phyloP scores from a whole-genome alignment of 2,888 invertebrate species.

The Pogonocherus hispidulus region DNA sequence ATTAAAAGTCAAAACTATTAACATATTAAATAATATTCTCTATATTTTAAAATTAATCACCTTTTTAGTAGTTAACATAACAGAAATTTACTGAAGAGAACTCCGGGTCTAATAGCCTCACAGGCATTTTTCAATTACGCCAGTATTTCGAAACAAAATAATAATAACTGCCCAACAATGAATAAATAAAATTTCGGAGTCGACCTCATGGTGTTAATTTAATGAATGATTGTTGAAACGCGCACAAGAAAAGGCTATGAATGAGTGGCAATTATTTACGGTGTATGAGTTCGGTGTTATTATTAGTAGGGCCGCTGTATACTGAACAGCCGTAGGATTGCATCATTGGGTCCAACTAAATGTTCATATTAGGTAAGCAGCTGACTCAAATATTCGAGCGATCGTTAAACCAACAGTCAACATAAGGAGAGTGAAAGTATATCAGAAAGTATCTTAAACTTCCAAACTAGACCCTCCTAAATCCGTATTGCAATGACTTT shows the following conservation, averaged over 20 bases:
- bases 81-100: too few relatives aligned
- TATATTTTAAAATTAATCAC: too few relatives aligned
- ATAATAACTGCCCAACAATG: constrained; percentile 29
- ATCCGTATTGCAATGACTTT: too few relatives aligned
- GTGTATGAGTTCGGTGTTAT: constrained; percentile 48
- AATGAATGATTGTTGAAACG: constrained; percentile 49
- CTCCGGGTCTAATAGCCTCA: too few relatives aligned
- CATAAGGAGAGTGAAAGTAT: too few relatives aligned
- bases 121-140: constrained; percentile 7
- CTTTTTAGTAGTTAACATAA: too few relatives aligned
- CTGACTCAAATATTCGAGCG: background rate
- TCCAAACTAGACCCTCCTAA: too few relatives aligned
- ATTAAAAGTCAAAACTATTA: too few relatives aligned
- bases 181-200: constrained; percentile 42
- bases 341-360: constrained; percentile 47
- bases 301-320: constrained; percentile 45
- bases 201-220: constrained; percentile 48
- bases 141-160: constrained; percentile 4
- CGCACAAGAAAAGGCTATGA: constrained; percentile 45
- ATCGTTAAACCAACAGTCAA: too few relatives aligned
- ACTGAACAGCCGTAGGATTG: constrained; percentile 41
- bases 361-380: background rate
- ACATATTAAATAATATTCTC: too few relatives aligned
- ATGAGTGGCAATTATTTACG: constrained; percentile 49
- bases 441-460: too few relatives aligned